A percentile compares a stretch with the other conserved stretches of the same genome.
Conservation (phyloP, 2,113 vertebrate genomes). For the Nibea albiflora region DNA sequence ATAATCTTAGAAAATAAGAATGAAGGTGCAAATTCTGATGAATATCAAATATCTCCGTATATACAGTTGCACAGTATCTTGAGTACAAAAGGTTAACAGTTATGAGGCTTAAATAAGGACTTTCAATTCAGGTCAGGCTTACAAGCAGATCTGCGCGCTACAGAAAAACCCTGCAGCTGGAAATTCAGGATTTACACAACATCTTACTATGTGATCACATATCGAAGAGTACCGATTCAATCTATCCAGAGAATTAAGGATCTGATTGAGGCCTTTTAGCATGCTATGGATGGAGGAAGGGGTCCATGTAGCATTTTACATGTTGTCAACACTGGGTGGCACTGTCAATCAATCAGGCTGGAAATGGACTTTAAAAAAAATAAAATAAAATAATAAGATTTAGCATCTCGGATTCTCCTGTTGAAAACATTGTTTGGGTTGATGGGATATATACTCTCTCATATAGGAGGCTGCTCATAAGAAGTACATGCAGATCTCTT, state of each 20-base stretch:
- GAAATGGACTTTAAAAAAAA: constrained; percentile 3
- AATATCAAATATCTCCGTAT: constrained; percentile 72
- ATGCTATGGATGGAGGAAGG: constrained; percentile 55
- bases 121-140: constrained; percentile 41
- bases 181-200: constrained; percentile 54
- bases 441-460: constrained; percentile 7
- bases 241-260: constrained; percentile 41
- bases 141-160: constrained; percentile 44
- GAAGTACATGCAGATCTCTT: constrained; percentile 36
- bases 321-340: constrained; percentile 60
- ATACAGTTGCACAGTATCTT: constrained; percentile 74
- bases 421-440: constrained; percentile 19
- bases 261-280: constrained; percentile 56
- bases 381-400: neutral
- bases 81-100: constrained; percentile 68
- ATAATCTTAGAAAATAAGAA: constrained; percentile 71
- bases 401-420: neutral
- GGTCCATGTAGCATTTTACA: constrained; percentile 63
- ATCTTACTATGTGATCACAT: constrained; percentile 42
- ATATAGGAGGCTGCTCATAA: constrained; percentile 11
- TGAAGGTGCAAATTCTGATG: constrained; percentile 76
- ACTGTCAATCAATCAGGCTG: constrained; percentile 43
- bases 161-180: constrained; percentile 47
- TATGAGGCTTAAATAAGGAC: constrained; percentile 65
- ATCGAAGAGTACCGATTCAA: constrained; percentile 63